Evolutionary conservation across 2,797 vertebrate genomes (phyloP).

Genomic region (Pristis pectinata): DNA sequence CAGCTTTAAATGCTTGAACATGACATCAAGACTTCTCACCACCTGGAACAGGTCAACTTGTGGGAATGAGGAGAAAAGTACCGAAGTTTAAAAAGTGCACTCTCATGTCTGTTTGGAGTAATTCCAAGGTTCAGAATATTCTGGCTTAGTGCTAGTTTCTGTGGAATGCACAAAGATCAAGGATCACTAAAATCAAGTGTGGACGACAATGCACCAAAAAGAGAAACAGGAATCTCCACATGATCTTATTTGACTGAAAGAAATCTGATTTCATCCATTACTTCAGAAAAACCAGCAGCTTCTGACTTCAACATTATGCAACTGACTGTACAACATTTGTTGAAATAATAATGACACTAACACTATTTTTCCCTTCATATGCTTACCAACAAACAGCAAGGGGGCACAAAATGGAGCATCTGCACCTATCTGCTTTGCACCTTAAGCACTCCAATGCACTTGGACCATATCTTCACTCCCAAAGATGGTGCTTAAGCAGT

Average conservation of each 20-base stretch:
- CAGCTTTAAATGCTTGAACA: not conserved
- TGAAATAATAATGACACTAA: not conserved
- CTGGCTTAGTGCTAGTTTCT: not conserved
- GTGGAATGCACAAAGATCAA: too few relatives aligned
- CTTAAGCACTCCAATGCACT: not conserved
- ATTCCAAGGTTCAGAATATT: not conserved
- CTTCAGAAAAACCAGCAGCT: not conserved
- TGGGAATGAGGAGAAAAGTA: not conserved
- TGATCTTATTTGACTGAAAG: not conserved
- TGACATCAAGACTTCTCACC: not conserved
- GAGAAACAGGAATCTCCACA: too few relatives aligned
- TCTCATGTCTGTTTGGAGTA: not conserved
- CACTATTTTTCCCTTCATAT: not conserved
- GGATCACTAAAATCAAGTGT: too few relatives aligned
- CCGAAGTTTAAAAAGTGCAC: not conserved
- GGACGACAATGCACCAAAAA: too few relatives aligned
- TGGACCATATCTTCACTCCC: too few relatives aligned
- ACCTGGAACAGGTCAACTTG: not conserved
- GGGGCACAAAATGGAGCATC: not conserved
- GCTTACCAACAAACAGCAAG: not conserved
- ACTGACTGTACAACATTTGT: not conserved
- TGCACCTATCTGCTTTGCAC: too few relatives aligned
- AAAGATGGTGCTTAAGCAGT: not conserved
- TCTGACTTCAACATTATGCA: not conserved
- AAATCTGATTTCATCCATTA: not conserved